Base-by-base conservation (phyloP, 2,797 vertebrate genomes). In the Thunnus albacares region DNA sequence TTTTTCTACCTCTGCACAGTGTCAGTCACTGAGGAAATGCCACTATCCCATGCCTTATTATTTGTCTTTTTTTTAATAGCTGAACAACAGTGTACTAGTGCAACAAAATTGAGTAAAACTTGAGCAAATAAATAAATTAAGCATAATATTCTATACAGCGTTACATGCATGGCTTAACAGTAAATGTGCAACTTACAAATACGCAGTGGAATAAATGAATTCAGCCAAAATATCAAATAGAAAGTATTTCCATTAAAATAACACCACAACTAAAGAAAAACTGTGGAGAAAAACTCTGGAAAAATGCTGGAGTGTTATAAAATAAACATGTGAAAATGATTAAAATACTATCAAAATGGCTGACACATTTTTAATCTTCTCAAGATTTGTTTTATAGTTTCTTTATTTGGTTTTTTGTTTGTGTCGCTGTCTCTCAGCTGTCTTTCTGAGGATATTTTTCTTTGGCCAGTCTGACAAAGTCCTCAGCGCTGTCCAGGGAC, bases 401-500 rank as follows among this genome's bases (percentile, higher is more conserved):
- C 14, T 55, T 74, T 22, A 15, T 5, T 0, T 17, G 6, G 0
- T 30, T 28, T 53, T 62, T 20, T 35, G 7, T 62, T 20, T 41
- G 9, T 52, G 0, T 62, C 35, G 11, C 41, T 24, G 10, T 52
- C 35, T 60, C 26, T 87, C 75, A 83, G 35, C 24, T 55, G 17
- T 61, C 87, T 49, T 72, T 94, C 87, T 94, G 97, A 0, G 97
- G 97, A 35, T 97, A 98, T 77, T 89, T 95, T 11, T 77, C 49
- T 24, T 94, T 94, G 60, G 97, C 97, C 87, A 96, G 90, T 90
- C 80, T 89, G 87, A 97, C 93, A 93, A 98, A 98, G 41, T 98
- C 97, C 6, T 98, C 97, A 0, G 96, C 97, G 0, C 96, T 97
- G 30, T 98, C 97, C 17, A 98, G 95, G n/a, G 96, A 95, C 77